Percentiles rank a stretch among this genome's conserved stretches.
Conservation (phyloP, 2,888 invertebrate species). For the Meganola albula region DNA sequence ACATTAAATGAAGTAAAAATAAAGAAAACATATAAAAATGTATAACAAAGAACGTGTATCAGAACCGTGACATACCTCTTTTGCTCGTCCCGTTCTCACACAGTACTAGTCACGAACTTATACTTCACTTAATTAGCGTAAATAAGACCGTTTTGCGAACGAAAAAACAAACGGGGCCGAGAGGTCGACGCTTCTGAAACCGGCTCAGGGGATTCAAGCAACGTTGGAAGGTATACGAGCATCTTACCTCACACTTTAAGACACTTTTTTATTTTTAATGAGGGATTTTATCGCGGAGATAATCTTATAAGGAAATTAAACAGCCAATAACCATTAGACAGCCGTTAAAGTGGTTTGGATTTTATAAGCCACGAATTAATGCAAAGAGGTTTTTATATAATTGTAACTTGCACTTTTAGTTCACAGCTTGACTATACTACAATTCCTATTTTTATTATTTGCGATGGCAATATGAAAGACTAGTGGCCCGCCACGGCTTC, state of each 20-base stretch:
- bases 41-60: constrained; percentile 26
- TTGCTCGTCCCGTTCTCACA: no score
- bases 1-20: no score
- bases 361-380: no score
- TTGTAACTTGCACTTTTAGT: no score
- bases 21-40: constrained; percentile 23
- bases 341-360: constrained; percentile 13
- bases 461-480: no score
- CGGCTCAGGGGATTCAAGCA: constrained; percentile 52
- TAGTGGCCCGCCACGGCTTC: no score
- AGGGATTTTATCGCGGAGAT: constrained; percentile 45
- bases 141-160: constrained; percentile 72
- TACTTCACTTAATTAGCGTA: constrained; percentile 77
- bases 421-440: no score
- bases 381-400: no score
- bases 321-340: constrained; percentile 27
- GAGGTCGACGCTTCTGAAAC: constrained; percentile 60
- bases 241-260: no score
- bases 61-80: constrained; percentile 49
- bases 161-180: constrained; percentile 56
- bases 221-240: no score
- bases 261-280: constrained; percentile 66
- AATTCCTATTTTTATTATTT: no score
- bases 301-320: constrained; percentile 40
- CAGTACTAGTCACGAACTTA: constrained; percentile 75